Base-by-base conservation (phyloP, 1,140 invertebrate genomes). In the Eurytemora carolleeae region DNA sequence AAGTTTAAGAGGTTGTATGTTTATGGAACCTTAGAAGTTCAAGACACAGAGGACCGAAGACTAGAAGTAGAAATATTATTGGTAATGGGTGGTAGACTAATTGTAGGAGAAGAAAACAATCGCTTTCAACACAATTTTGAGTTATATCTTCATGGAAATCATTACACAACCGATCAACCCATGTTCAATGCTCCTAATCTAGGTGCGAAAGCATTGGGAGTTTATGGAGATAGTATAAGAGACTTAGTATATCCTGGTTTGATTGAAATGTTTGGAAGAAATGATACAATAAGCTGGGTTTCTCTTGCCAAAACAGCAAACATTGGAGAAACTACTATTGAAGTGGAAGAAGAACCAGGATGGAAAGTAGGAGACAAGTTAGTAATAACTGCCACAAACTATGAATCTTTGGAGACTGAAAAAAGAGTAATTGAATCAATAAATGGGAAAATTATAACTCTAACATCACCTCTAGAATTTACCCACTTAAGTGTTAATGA, bases 181-280 rank as follows among this genome's bases (percentile, higher is more conserved):
- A 52, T 61, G 59, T 58, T 55, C 12, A n/a, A 26, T 15, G 64
- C 55, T 15, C 64, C 63, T 3, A 61, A 61, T 18, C 52, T 65
- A 2, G 64, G 64, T 7, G 63, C 61, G 64, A 65, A 65, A 55
- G 63, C 64, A 2, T 54, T 65, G 63, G 64, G 61, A 54, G 63
- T 64, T 16, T 65, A 63, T 53, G 64, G 64, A 1, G 26, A 64
- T 15, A 2, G 1, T 18, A 12, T 52, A 55, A 1, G 24, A 18
- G 15, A 26, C 62, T 16, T 65, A 62, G 64, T 22, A 25, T 26
- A 61, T 59, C 18, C 31, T 65, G 0, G 58, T 57, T 3, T 61
- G n/a, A n/a, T n/a, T n/a, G n/a, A n/a, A n/a, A n/a, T n/a, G n/a
- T n/a, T n/a, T n/a, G n/a, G n/a, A n/a, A n/a, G n/a, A n/a, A n/a